These are phyloP conservation scores for Percopsis omiscomaycus DNA, from an alignment of 2,797 vertebrate genomes.

Conservation along the genomic window DNA sequence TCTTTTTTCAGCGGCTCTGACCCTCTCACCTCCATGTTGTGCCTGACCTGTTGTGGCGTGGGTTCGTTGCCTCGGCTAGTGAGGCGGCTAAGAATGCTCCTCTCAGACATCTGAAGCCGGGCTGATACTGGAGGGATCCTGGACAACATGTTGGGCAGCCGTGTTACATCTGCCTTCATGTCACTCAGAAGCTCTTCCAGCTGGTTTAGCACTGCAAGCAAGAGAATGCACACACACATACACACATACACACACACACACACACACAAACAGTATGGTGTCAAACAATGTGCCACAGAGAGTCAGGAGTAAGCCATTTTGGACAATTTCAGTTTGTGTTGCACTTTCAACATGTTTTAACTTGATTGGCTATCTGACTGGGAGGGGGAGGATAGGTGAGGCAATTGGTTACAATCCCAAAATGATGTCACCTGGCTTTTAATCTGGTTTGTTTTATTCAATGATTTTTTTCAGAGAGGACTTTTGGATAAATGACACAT, in stretches of 20 bases:
- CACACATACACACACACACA: not conserved
- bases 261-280: conserved; percentile 3
- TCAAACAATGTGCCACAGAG: not conserved
- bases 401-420: too few species aligned
- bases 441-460: too few species aligned
- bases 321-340: too few species aligned
- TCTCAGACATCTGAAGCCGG: conserved; percentile 96
- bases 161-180: conserved; percentile 97
- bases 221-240: not conserved
- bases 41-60: conserved; percentile 84
- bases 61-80: conserved; percentile 91
- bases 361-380: too few species aligned
- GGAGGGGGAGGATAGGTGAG: too few species aligned
- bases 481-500: not conserved
- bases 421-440: not conserved
- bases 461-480: too few species aligned
- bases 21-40: not conserved
- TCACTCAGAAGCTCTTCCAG: conserved; percentile 96
- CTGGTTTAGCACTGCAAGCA: conserved; percentile 90
- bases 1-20: not conserved
- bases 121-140: conserved; percentile 93
- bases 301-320: too few species aligned
- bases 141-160: conserved; percentile 95
- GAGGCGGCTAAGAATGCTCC: conserved; percentile 95
- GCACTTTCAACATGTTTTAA: too few species aligned